Evolutionary conservation across 1,140 invertebrate genomes (phyloP), one percentile per base, ranked within the genome.

Genomic region (Meloidogyne exigua): DNA sequence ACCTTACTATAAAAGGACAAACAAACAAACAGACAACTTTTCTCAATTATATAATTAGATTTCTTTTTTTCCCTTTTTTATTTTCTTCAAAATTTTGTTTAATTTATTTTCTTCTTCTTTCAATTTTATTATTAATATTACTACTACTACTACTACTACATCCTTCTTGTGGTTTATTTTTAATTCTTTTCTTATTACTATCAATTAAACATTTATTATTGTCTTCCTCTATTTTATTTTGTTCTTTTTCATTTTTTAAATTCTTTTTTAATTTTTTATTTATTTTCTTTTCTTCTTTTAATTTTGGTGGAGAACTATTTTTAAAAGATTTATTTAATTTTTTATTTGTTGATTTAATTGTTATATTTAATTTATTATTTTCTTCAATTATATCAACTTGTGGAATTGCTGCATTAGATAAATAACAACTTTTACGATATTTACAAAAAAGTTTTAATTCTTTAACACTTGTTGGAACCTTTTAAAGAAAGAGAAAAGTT

Each of bases 381-480:
- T 32, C 18, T 23, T 32, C 26, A 26, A 23, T 39, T 78, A 68
- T 7, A 23, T 28, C 67, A n/a, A 42, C 76, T 69, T 85, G 74
- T 21, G 79, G 79, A 10, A 68, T 68, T 25, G 65, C 68, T 69
- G 80, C 84, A 57, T 68, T 85, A 63, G 81, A 44, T 32, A 73
- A 57, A 63, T 85, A 85, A 68, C 84, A 85, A 65, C 71, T 71
- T 44, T 82, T 82, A n/a, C 79, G 79, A 68, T 81, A 81, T 57
- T 81, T 81, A 68, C 79, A 81, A 25, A 39, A 80, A 36, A 81
- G 26, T 57, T 79, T 79, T 49, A 75, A 44, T 65, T 79, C 77
- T 62, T 67, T 79, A 36, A 64, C 65, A 39, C 57, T 76, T 63
- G 44, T 77, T 66, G 26, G 73, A 32, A 76, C 72, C n/a, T 28